These are phyloP conservation scores for Diploptera punctata DNA, from an alignment of 2,888 invertebrate species.

Conservation along the genomic window DNA sequence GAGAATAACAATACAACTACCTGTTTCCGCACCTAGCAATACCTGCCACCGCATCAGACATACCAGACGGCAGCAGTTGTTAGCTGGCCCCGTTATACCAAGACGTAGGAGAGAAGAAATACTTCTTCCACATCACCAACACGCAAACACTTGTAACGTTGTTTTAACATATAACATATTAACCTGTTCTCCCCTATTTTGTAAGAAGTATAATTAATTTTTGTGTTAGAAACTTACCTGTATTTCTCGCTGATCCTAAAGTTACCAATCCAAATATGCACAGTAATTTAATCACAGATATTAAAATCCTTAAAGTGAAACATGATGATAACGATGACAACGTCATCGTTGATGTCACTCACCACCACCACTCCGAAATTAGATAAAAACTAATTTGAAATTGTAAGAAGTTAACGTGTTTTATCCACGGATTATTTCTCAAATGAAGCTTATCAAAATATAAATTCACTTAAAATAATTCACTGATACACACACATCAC, in stretches of 20 bases:
- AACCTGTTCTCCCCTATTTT: background rate
- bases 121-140: background rate
- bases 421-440: no score
- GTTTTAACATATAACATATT: background rate
- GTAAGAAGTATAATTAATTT: background rate
- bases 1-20: background rate
- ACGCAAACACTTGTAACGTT: background rate
- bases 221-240: background rate
- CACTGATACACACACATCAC: conserved; percentile 4
- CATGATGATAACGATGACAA: background rate
- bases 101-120: background rate
- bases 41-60: background rate
- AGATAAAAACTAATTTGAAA: no score
- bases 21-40: background rate
- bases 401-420: no score
- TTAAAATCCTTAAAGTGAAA: background rate
- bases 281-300: background rate
- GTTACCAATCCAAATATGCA: background rate
- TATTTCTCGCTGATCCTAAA: background rate
- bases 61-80: background rate
- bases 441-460: no score
- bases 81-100: background rate
- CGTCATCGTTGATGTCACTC: conserved; percentile 9
- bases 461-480: background rate
- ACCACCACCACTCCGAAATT: conserved; percentile 4